These are phyloP conservation scores for Chitala chitala DNA, from an alignment of 2,113 vertebrate genomes.

Conservation along the genomic window DNA sequence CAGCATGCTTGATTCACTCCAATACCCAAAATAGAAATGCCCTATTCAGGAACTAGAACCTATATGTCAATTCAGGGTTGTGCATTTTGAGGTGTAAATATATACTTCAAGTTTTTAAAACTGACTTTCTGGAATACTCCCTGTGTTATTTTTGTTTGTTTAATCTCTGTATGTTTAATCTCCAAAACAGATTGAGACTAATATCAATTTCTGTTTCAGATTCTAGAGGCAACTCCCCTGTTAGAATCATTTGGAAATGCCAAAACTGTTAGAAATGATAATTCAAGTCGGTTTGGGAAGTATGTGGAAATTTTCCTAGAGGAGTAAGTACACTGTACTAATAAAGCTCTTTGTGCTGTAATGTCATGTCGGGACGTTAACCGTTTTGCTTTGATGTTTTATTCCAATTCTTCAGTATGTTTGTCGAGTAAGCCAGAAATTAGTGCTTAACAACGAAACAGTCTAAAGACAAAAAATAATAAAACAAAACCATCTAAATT, in stretches of 20 bases:
- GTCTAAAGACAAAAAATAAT: too few relatives aligned
- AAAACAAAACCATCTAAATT: too few relatives aligned
- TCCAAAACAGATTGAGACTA: background rate
- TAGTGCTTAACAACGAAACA: too few relatives aligned
- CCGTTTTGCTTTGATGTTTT: background rate
- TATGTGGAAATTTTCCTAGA: conserved; percentile 91
- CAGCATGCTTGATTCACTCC: too few relatives aligned
- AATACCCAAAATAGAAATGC: too few relatives aligned
- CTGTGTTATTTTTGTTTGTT: background rate
- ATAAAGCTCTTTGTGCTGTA: background rate
- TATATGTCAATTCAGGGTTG: too few relatives aligned
- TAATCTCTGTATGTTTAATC: background rate
- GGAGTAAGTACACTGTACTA: conserved; percentile 70
- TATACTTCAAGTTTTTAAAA: too few relatives aligned
- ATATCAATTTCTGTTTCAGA: conserved; percentile 59
- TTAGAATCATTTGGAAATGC: conserved; percentile 97
- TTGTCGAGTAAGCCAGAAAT: too few relatives aligned
- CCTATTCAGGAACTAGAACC: too few relatives aligned
- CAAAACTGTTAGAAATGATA: conserved; percentile 96
- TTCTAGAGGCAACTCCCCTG: conserved; percentile 89
- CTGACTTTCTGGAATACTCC: background rate
- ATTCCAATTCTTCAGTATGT: too few relatives aligned
- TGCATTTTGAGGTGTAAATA: too few relatives aligned
- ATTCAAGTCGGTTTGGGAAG: conserved; percentile 97
- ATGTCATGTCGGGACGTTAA: background rate